phyloP scores from a whole-genome alignment of 2,888 invertebrate genomes.

The Lasioglossum vierecki region DNA sequence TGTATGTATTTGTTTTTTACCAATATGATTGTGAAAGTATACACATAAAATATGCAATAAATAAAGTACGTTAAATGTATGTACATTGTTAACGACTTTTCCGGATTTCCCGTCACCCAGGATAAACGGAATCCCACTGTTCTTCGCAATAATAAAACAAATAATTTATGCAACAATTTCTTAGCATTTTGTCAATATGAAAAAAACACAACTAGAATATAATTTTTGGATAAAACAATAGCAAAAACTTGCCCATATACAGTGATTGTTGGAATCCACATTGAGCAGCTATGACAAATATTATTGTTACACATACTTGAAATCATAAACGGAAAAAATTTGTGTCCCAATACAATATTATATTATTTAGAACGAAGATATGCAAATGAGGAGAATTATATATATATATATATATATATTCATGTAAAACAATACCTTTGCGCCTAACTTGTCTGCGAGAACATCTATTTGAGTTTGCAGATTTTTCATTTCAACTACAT shows the following conservation, averaged over 20 bases:
- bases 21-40: no score
- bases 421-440: conserved; percentile 72
- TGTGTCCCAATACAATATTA: neutral
- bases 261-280: conserved; percentile 69
- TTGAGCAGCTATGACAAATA: conserved; percentile 70
- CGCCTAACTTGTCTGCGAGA: conserved; percentile 81
- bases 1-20: no score
- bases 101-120: no score
- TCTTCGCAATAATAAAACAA: neutral
- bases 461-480: conserved; percentile 85
- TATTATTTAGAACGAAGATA: neutral
- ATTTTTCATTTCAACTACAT: conserved; percentile 84
- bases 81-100: no score
- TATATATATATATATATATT: neutral
- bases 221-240: conserved; percentile 31
- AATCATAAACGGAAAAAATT: conserved; percentile 11
- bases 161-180: neutral
- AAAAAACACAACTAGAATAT: neutral
- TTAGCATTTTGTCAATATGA: neutral
- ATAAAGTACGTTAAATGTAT: neutral
- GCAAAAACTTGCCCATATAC: conserved; percentile 73
- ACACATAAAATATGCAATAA: no score
- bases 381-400: neutral
- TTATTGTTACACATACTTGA: conserved; percentile 42
- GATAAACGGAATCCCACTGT: no score